A percentile compares a stretch with the other conserved stretches of the same genome.
phyloP scores from a whole-genome alignment of 2,888 invertebrate genomes.

The Flabesymbios commensalis region DNA sequence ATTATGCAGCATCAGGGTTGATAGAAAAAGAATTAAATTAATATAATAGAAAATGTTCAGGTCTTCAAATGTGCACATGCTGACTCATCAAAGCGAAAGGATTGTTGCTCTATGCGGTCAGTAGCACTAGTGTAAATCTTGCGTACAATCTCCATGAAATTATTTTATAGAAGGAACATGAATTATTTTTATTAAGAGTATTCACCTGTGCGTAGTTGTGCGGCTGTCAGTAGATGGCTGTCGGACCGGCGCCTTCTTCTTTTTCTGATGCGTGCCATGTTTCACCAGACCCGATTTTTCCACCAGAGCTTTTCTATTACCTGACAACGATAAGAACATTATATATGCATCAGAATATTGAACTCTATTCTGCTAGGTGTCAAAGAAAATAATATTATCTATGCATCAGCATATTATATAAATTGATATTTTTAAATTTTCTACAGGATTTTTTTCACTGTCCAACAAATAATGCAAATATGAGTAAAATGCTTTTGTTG shows the following conservation, averaged over 20 bases:
- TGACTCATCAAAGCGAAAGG: background rate
- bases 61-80: background rate
- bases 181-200: background rate
- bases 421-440: background rate
- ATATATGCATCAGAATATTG: no score
- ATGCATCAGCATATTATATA: background rate
- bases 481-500: no score
- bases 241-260: constrained; percentile 18
- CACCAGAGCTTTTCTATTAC: constrained; percentile 73
- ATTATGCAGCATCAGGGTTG: no score
- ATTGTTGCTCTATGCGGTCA: no score
- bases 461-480: no score
- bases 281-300: constrained; percentile 85
- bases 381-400: background rate
- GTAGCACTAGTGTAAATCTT: no score
- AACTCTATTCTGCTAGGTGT: no score
- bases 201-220: constrained; percentile 16
- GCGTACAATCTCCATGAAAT: no score
- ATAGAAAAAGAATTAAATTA: no score
- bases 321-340: constrained; percentile 37
- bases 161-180: background rate
- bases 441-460: background rate
- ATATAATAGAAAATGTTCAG: no score
- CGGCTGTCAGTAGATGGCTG: constrained; percentile 20
- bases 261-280: constrained; percentile 49